phyloP scores from a whole-genome alignment of 2,113 vertebrate genomes.

The Macaca mulatta region DNA sequence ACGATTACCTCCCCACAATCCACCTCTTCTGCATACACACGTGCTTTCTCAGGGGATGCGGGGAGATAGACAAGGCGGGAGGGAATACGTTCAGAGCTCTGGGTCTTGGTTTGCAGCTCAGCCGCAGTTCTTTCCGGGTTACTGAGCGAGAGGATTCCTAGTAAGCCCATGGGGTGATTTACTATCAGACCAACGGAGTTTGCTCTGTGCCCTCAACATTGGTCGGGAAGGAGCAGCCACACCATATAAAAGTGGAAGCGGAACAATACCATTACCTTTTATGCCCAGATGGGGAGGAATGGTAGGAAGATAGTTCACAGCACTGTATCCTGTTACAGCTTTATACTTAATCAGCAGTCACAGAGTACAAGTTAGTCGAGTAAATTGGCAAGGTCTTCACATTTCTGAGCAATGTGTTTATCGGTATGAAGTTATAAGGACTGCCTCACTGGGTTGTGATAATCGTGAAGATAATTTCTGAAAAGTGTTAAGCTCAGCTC shows the following conservation, averaged over 20 bases:
- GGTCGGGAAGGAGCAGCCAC: not conserved
- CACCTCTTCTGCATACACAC: not conserved
- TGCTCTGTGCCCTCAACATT: not conserved
- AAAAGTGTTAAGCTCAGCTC: not conserved
- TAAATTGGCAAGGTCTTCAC: not conserved
- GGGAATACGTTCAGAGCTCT: not conserved
- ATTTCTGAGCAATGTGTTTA: not conserved
- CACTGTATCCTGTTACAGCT: not conserved
- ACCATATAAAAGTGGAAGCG: not conserved
- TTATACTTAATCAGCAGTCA: not conserved
- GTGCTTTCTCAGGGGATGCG: not conserved
- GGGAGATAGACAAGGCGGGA: accelerated
- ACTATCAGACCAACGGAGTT: not conserved
- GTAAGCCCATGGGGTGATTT: not conserved
- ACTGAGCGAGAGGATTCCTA: not conserved
- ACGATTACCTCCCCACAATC: not conserved
- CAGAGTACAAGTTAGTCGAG: too few relatives aligned
- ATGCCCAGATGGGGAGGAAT: not conserved
- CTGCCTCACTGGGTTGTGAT: not conserved
- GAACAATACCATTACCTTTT: not conserved
- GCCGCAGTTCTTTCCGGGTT: accelerated
- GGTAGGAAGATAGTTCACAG: not conserved
- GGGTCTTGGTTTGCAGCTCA: not conserved
- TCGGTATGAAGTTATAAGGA: not conserved
- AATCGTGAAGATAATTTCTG: not conserved